Percentiles rank a stretch among this genome's conserved stretches.
Evolutionary conservation across 2,113 vertebrate species (phyloP).

Genomic region (Scytalopus superciliaris): DNA sequence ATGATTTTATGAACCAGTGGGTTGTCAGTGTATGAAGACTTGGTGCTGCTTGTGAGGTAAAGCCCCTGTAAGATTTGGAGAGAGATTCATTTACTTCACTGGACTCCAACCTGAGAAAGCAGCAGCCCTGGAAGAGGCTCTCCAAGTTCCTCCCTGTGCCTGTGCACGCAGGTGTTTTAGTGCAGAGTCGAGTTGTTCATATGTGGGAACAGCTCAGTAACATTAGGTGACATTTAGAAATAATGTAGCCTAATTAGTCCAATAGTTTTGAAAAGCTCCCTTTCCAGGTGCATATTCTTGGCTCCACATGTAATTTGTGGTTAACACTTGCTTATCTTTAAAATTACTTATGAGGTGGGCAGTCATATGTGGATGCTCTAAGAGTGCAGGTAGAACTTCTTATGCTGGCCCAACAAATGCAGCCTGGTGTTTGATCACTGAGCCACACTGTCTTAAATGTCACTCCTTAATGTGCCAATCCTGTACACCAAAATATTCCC

Average conservation of each 20-base stretch:
- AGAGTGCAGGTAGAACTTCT: neutral
- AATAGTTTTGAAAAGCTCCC: neutral
- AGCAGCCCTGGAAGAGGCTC: neutral
- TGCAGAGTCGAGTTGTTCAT: neutral
- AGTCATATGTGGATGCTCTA: neutral
- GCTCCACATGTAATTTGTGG: neutral
- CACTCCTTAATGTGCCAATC: neutral
- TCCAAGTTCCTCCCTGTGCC: neutral
- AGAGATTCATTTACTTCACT: neutral
- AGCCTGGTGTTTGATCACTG: neutral
- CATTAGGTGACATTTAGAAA: neutral
- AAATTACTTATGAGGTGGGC: neutral
- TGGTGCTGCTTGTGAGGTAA: neutral
- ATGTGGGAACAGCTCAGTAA: neutral
- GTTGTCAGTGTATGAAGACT: neutral
- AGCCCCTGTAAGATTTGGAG: neutral
- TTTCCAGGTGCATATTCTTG: neutral
- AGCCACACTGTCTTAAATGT: neutral
- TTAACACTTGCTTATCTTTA: neutral
- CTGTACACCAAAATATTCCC: neutral
- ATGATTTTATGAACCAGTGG: neutral
- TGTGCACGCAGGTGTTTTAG: neutral
- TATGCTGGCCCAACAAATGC: neutral
- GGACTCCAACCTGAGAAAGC: neutral
- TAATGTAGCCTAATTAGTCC: neutral